Evolutionary conservation across 2,888 invertebrate species (phyloP), one percentile per base, ranked within the genome.

Genomic region (Herminia tarsipennalis): DNA sequence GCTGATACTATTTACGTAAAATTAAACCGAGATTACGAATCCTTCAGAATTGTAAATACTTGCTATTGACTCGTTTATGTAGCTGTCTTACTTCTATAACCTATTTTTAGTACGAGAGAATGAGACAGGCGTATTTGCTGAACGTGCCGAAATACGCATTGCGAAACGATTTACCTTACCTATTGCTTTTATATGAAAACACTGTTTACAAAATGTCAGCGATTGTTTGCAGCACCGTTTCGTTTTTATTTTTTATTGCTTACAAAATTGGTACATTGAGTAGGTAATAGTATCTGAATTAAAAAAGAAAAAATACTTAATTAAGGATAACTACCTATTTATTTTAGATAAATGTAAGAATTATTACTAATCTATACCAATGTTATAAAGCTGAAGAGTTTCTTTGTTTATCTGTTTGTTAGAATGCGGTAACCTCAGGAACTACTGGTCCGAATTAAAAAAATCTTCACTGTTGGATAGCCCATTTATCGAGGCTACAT

Each of bases 21-120:
- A 55, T 65, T 61, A 58, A 61, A 37, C 45, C 43, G 33, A 59
- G 61, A 70, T 70, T 66, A 58, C 61, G 36, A 37, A 43, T 41
- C 49, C 41, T 46, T 50, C 49, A 46, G 25, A 16, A 44, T 41
- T 33, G 46, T 24, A 56, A 56, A 46, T 51, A 53, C 21, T 39
- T 17, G 24, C 28, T 41, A 45, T 18, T 45, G 30, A 50, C 28
- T 30, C 10, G 9, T 34, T 33, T 35, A 24, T 42, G n/a, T 6
- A 10, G 8, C 9, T 10, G 13, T 47, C 48, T 45, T 32, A 5
- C 14, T 62, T 8, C 3, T 1, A 1, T 30, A 29, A 1, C 12
- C 1, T 0, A 9, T 33, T 24, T 14, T 20, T 2, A 8, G 4
- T 33, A 33, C 1, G 52, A 39, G 21, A 10, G 28, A 56, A 35